These are phyloP conservation scores for Callyntrura sp. DNA, from an alignment of 2,888 invertebrate species.

Conservation along the genomic window DNA sequence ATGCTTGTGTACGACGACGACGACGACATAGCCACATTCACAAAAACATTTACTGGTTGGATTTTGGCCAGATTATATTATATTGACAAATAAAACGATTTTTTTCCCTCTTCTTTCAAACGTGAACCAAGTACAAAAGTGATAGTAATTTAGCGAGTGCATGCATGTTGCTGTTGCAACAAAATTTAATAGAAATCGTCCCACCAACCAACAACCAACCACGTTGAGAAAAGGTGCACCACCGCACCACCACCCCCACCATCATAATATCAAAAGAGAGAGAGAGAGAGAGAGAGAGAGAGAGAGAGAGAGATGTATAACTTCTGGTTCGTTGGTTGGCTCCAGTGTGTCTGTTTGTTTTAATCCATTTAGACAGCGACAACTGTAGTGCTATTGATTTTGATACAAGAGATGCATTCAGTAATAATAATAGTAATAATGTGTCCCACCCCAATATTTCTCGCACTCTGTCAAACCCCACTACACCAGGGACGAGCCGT, in stretches of 20 bases:
- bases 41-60: constrained; percentile 2
- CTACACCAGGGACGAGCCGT: neutral
- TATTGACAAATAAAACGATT: constrained; percentile 32
- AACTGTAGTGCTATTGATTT: constrained; percentile 46
- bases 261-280: too few species aligned
- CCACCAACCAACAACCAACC: too few species aligned
- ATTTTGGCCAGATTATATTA: constrained; percentile 49
- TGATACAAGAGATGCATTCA: constrained; percentile 42
- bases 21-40: neutral
- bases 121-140: constrained; percentile 5
- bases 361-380: constrained; percentile 64
- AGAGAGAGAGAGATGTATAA: neutral
- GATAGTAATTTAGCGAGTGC: neutral
- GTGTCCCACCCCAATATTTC: constrained; percentile 46
- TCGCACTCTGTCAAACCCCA: constrained; percentile 1
- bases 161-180: neutral
- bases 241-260: neutral
- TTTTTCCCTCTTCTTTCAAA: neutral
- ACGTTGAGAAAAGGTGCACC: too few species aligned
- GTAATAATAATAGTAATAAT: neutral
- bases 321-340: constrained; percentile 28
- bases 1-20: too few species aligned
- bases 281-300: too few species aligned
- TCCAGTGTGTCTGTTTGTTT: constrained; percentile 74
- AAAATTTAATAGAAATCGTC: constrained; percentile 5